Percentiles rank a stretch among this genome's conserved stretches.
Conservation (phyloP, 2,113 vertebrate species). For the Suricata suricatta region DNA sequence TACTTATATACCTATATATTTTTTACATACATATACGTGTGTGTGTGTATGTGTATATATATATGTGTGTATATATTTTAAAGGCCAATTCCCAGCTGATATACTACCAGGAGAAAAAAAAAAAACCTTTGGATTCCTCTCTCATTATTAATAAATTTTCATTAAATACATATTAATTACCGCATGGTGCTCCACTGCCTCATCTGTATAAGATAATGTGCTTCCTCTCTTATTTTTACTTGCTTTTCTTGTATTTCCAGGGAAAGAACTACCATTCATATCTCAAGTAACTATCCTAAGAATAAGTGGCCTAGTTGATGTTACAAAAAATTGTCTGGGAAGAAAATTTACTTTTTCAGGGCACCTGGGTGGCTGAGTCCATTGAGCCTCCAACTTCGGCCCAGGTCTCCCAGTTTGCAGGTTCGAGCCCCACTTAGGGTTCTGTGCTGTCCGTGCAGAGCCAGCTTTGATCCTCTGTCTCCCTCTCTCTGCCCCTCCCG, state of each 20-base stretch:
- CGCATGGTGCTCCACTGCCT: neutral
- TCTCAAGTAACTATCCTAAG: neutral
- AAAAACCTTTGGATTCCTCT: neutral
- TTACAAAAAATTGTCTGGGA: conserved; percentile 11
- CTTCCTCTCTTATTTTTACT: neutral
- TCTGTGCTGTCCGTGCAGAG: too few relatives aligned
- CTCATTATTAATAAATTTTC: neutral
- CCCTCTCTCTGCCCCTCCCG: too few relatives aligned
- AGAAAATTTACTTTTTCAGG: neutral
- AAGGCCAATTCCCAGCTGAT: neutral
- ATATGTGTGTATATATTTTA: neutral
- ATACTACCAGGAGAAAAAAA: conserved; percentile 24
- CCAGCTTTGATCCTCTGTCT: too few relatives aligned
- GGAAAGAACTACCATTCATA: neutral
- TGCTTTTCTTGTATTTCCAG: neutral
- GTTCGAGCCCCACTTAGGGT: too few relatives aligned
- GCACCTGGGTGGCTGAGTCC: too few relatives aligned
- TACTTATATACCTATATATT: neutral
- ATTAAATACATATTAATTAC: neutral
- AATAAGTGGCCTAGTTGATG: neutral
- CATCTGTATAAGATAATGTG: neutral
- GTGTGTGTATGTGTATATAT: too few relatives aligned
- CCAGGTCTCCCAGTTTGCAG: too few relatives aligned
- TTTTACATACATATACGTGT: too few relatives aligned
- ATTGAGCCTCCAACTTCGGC: too few relatives aligned